Evolutionary conservation across 1,140 invertebrate species (phyloP).

Genomic region (Lethrus apterus): DNA sequence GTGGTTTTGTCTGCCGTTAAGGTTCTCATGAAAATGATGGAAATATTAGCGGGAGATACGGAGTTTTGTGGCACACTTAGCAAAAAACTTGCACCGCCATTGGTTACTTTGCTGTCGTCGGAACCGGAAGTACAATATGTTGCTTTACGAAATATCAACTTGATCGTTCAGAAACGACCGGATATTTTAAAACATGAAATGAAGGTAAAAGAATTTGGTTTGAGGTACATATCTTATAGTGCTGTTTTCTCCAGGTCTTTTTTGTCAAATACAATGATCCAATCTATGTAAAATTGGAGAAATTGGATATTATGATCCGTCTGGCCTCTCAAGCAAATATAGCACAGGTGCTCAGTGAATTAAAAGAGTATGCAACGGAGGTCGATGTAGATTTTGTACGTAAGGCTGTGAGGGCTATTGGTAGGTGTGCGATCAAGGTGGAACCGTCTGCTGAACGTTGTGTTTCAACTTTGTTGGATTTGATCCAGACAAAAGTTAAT

Average conservation of each 20-base stretch:
- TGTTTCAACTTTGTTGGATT: conserved; percentile 95
- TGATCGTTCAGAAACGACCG: conserved; percentile 98
- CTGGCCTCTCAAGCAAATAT: conserved; percentile 97
- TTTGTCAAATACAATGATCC: conserved; percentile 99
- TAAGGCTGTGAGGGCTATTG: conserved; percentile 96
- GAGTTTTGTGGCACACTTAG: conserved; percentile 92
- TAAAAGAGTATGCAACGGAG: conserved; percentile 99
- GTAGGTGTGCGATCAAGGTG: conserved; percentile 98
- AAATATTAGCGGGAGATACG: conserved; percentile 87
- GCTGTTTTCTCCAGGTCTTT: conserved; percentile 60
- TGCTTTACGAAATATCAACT: conserved; percentile 95
- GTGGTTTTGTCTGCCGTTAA: conserved; percentile 99
- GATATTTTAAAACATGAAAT: conserved; percentile 99
- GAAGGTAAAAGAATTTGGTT: conserved; percentile 63
- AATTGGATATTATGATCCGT: conserved; percentile 99
- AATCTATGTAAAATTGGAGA: conserved; percentile 99
- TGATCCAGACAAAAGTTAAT: conserved; percentile 99
- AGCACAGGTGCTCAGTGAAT: conserved; percentile 94
- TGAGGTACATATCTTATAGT: not conserved
- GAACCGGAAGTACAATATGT: conserved; percentile 99
- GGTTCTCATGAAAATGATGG: conserved; percentile 95
- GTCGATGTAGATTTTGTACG: conserved; percentile 99
- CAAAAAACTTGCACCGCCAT: conserved; percentile 96
- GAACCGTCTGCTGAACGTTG: conserved; percentile 97
- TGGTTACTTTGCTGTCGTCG: conserved; percentile 94